These are phyloP conservation scores for Ramazzottius varieornatus DNA, from an alignment of 2,888 invertebrate species.

Conservation along the genomic window DNA sequence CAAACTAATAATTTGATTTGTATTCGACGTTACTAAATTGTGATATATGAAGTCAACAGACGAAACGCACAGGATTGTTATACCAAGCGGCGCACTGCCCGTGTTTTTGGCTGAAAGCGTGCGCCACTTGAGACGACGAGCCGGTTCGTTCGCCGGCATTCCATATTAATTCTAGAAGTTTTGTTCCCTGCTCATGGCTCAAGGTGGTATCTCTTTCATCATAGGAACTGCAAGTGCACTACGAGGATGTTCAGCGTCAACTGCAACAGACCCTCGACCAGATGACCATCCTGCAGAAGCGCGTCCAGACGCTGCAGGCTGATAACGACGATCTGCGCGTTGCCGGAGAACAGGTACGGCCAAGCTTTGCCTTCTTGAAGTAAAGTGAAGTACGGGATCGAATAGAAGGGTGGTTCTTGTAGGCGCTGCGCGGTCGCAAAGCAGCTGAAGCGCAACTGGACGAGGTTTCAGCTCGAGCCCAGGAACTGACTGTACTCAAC, in stretches of 20 bases:
- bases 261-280: conserved; percentile 81
- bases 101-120: too few species aligned
- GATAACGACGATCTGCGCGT: conserved; percentile 86
- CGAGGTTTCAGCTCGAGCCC: conserved; percentile 68
- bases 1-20: too few species aligned
- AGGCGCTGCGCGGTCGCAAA: conserved; percentile 75
- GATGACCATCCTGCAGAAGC: conserved; percentile 62
- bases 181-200: too few species aligned
- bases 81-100: too few species aligned
- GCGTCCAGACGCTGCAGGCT: conserved; percentile 58
- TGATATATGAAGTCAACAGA: too few species aligned
- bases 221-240: conserved; percentile 67
- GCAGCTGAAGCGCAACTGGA: conserved; percentile 63
- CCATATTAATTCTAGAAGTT: too few species aligned
- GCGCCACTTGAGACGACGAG: too few species aligned
- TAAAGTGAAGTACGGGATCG: not conserved
- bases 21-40: too few species aligned
- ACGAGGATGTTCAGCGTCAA: conserved; percentile 85
- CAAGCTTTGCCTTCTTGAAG: not conserved
- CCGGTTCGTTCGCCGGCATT: too few species aligned
- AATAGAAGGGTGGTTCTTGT: conserved; percentile 10
- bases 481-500: conserved; percentile 76
- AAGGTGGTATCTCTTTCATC: not conserved
- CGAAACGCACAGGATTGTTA: too few species aligned
- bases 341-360: conserved; percentile 48